Evolutionary conservation across 2,113 vertebrate species (phyloP), one percentile per base, ranked within the genome.

Genomic region (Aphyosemion australe): DNA sequence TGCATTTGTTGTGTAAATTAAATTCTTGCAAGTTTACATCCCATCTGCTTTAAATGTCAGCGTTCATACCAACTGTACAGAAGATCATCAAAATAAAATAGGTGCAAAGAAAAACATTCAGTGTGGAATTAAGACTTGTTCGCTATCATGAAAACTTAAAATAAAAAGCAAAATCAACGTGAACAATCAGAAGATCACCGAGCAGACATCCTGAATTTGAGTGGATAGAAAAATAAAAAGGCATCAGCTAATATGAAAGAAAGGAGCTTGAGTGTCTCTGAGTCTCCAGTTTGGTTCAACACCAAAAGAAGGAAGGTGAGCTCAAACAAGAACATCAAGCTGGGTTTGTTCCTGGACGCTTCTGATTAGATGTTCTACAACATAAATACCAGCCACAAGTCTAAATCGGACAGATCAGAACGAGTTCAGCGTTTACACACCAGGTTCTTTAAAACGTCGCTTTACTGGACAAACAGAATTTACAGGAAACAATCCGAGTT

Each of bases 391-490:
- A 51, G 61, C 10, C 18, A 1, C 9, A 14, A 65, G 45, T 56
- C 46, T 58, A 1, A 18, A 10, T 60, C 48, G 66, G 43, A 76
- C 47, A 16, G 34, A 52, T 14, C 41, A 37, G 49, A 61, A 61
- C 39, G 15, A 12, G 65, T 32, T 50, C 18, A 59, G 45, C 61
- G 65, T 72, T 63, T 71, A 72, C 65, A 71, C 49, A 62, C 46
- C 54, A 37, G 37, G 31, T 55, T 45, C 72, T 69, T 12, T 63
- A 57, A 72, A 83, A 53, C 43, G 71, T 62, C 70, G n/a, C 47
- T 63, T 60, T 82, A 76, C 34, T 84, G 8, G 73, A 82, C 62
- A 82, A 39, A 76, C 49, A 56, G 14, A 62, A 37, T 39, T 45
- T 18, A 74, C 37, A 57, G 41, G 4, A 74, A 19, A 32, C 4